Conservation (phyloP, 2,113 vertebrate genomes). For the Hydrochoerus hydrochaeris region DNA sequence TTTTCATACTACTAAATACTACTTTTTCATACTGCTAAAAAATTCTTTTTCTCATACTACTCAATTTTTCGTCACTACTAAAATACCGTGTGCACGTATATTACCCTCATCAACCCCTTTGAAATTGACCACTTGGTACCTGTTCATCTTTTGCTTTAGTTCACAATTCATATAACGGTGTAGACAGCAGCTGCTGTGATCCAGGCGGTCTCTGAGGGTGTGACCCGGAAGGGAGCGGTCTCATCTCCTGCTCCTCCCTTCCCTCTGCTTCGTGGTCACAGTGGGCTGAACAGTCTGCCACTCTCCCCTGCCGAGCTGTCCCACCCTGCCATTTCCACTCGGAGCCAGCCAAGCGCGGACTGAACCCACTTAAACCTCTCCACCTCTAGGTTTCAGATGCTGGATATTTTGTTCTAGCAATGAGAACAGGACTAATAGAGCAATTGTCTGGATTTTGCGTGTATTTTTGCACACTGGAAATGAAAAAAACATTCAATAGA, state of each 20-base stretch:
- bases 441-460: not conserved
- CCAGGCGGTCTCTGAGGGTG: no score
- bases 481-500: constrained; percentile 18
- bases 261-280: no score
- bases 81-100: not conserved
- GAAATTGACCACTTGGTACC: not conserved
- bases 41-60: no score
- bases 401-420: not conserved
- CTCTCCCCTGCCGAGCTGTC: no score
- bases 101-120: not conserved
- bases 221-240: no score
- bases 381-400: not conserved
- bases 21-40: no score
- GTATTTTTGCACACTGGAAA: not conserved
- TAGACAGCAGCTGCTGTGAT: no score
- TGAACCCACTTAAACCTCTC: not conserved
- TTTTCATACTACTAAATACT: no score
- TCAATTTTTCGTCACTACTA: not conserved
- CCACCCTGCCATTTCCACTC: not conserved
- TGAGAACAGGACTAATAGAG: not conserved
- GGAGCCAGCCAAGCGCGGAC: not conserved
- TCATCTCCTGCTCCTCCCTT: no score
- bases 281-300: no score
- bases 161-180: not conserved
- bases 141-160: not conserved